Evolutionary conservation across 2,888 invertebrate genomes (phyloP), one percentile per base, ranked within the genome.

Genomic region (Scaptomyza reducta): DNA sequence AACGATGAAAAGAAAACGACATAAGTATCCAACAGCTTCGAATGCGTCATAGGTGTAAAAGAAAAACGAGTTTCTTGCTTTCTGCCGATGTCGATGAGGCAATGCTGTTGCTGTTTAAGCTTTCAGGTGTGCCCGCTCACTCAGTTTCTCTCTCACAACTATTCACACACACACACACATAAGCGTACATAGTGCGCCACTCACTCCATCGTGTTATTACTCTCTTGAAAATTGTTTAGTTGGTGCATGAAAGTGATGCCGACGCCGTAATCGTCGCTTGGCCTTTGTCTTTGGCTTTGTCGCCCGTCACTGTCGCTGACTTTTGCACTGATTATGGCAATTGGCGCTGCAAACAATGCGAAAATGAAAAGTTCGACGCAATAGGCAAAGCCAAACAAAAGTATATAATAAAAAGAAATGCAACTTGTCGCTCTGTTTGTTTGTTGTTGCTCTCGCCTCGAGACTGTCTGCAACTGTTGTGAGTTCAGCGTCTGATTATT

Each of bases 301-400:
- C 11, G 22, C 50, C 40, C 50, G 69, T 42, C 60, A 56, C 64
- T 35, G 57, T 53, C 60, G 63, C 63, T 63, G 70, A 56, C 53
- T 68, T 82, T 85, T 86, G 82, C 88, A 83, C 87, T 83, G 89
- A 83, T 88, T 88, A 80, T 87, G 85, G 88, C 83, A 88, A 83
- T 84, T 87, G 87, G 60, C 67, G 71, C 79, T 65, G 84, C 87
- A 82, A 81, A 86, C 81, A 86, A 81, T 86, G 86, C 72, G 67
- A 77, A 74, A 77, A 74, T 77, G 66, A 77, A 70, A 69, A 69
- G 73, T 71, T 74, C 71, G 56, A 60, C 79, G 87, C 84, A 70
- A 77, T 73, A 70, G 73, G 60, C 81, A 70, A 61, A 74, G 81
- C 58, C 77, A 84, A 80, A 81, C 63, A 82, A 69, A 77, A 70